Percentiles rank a stretch among this genome's conserved stretches.
phyloP scores from a whole-genome alignment of 2,797 vertebrate species.

The Hyperoplus immaculatus region DNA sequence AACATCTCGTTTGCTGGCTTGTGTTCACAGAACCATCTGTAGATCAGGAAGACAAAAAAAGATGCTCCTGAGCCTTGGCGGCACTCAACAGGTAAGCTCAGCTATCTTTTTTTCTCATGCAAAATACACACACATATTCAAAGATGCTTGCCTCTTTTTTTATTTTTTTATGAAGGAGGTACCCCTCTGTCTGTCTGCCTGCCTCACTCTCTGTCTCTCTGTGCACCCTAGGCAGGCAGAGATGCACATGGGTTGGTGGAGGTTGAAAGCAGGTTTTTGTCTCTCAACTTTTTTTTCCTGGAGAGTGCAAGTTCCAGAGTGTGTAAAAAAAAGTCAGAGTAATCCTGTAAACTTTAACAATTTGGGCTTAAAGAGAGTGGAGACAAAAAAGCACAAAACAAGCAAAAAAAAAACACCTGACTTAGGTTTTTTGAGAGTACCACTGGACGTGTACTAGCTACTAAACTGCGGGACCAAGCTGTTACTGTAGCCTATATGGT shows the following conservation, averaged over 20 bases:
- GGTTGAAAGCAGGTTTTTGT: slow-evolving; percentile 77
- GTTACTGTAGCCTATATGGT: slow-evolving; percentile 17
- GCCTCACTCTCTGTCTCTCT: slow-evolving; percentile 53
- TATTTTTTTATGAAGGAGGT: slow-evolving; percentile 30
- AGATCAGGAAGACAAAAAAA: slow-evolving; percentile 80
- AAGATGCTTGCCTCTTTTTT: slow-evolving; percentile 62
- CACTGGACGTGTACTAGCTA: slow-evolving; percentile 22
- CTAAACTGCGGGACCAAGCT: slow-evolving; percentile 20
- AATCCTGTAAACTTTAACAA: slow-evolving; percentile 63
- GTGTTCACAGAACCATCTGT: slow-evolving; percentile 80
- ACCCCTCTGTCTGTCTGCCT: slow-evolving; percentile 50
- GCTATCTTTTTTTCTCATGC: slow-evolving; percentile 70
- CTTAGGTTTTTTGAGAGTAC: slow-evolving; percentile 13
- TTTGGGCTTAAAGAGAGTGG: slow-evolving; percentile 39
- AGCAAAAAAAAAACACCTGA: neutral
- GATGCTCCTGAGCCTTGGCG: slow-evolving; percentile 69
- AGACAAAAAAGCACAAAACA: slow-evolving; percentile 18
- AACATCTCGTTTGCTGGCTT: slow-evolving; percentile 74
- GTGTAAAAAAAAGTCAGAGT: slow-evolving; percentile 56
- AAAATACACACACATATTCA: slow-evolving; percentile 78
- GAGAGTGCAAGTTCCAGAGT: slow-evolving; percentile 37
- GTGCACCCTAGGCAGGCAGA: slow-evolving; percentile 72
- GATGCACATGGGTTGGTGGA: slow-evolving; percentile 69
- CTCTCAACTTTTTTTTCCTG: slow-evolving; percentile 72
- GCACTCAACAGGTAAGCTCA: slow-evolving; percentile 83